Percentiles rank a stretch among this genome's conserved stretches.
Conservation (phyloP, 2,888 invertebrate species). For the Calameuta idolon region DNA sequence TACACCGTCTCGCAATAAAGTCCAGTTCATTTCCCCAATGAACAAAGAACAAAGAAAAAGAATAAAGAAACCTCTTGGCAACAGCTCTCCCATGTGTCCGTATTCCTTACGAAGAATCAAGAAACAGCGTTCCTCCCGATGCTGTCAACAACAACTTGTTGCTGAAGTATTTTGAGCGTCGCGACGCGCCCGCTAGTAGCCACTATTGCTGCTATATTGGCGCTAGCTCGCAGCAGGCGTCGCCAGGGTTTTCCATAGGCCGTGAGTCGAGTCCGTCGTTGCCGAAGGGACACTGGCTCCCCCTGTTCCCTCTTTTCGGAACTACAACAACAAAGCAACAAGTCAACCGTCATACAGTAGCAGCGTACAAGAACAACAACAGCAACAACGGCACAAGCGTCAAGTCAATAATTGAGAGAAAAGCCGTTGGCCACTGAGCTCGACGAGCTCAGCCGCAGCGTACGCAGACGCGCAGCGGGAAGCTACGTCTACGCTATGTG, state of each 20-base stretch:
- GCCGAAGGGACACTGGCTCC: not conserved
- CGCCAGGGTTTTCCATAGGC: not conserved
- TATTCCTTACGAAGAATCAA: not conserved
- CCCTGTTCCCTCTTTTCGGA: too few relatives aligned
- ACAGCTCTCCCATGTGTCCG: not conserved
- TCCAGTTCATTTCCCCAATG: not conserved
- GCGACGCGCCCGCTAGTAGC: not conserved
- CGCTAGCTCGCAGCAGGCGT: not conserved
- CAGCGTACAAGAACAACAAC: not conserved
- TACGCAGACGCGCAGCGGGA: not conserved
- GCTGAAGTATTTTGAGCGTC: slow-evolving; percentile 7
- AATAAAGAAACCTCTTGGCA: not conserved
- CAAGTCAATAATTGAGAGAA: not conserved
- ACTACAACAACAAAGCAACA: not conserved
- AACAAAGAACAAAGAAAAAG: too few relatives aligned
- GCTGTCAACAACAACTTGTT: slow-evolving; percentile 9
- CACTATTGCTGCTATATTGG: not conserved
- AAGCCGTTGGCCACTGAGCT: not conserved
- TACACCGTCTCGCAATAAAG: not conserved
- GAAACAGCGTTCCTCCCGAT: not conserved
- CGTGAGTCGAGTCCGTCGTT: not conserved
- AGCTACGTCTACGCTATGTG: not conserved
- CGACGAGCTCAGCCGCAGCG: not conserved
- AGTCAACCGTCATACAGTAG: not conserved
- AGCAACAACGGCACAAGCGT: not conserved